Evolutionary conservation across 2,888 invertebrate genomes (phyloP), one percentile per base, ranked within the genome.

Genomic region (Ceratothoa steindachneri): DNA sequence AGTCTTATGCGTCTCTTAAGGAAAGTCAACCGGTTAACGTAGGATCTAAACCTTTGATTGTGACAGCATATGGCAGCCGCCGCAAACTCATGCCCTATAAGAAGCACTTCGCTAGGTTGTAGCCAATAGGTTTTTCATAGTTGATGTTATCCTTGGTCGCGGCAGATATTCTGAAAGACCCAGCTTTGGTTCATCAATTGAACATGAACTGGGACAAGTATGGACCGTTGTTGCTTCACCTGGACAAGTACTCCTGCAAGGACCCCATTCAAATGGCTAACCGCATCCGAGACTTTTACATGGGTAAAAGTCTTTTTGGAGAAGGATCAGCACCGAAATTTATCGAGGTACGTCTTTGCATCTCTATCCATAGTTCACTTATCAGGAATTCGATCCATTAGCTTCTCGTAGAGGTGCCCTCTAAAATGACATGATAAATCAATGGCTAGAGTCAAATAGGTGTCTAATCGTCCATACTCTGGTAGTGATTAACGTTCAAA

Each of bases 171-270:
- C 53, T 78, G 52, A 71, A 75, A 51, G 75, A 75, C 67, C 4
- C 69, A 7, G 69, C 30, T 7, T 65, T 75, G 41, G 71, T 71
- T 9, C 12, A 29, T 5, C 73, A 69, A 67, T 72, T 78, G 12
- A 78, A 78, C 73, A 75, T 28, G 5, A 51, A 78, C 9, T 75
- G 78, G 78, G 75, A 78, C 22, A 71, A 72, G 51, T 73, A 71
- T 22, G 78, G 78, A 9, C 75, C 78, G 1, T 30, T 78, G 2
- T 52, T 78, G 27, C 67, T 78, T 22, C 73, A 73, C 53, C 64
- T 78, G 9, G 71, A 60, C 30, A 65, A 71, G 0, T 60, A 73
- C 52, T 78, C 75, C 3, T 75, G 78, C 31, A 78, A 78, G 52
- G 78, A 75, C 24, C 73, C 78, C 0, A 67, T 75, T 15, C 71